Base-by-base conservation (phyloP, 2,113 vertebrate genomes). In the Notothenia rossii region DNA sequence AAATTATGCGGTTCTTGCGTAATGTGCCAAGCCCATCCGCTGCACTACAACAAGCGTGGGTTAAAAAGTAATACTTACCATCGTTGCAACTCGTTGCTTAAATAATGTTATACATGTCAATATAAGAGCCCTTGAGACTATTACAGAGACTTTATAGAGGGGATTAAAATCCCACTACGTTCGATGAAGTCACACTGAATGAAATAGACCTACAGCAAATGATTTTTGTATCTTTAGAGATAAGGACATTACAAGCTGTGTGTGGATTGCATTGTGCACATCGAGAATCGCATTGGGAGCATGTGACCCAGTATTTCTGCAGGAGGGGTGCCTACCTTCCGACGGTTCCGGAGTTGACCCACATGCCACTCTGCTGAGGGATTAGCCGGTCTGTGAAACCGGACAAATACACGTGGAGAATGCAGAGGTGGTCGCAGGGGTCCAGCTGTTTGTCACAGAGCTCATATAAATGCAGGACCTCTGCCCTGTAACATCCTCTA, bases 311-410 rank as follows among this genome's bases (percentile, higher is more conserved):
- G 46, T 54, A 69, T 56, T 74, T 15, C 61, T 80, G 80, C 77
- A 88, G 84, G 71, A 81, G 71, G 75, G 67, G 62, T 85, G 77
- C 95, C 91, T 95, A 95, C 94, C 94, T 95, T 95, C 94, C 95
- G 89, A 95, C 94, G 86, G 92, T 92, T 91, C 91, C 94, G 85
- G 94, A 91, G 84, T 88, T 94, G 91, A 95, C 94, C 95, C 95
- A 95, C 95, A 96, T 95, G 94, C 94, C 95, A 93, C 92, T 88
- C 81, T 71, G 86, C 77, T 79, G 82, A 79, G 72, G 81, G 73
- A 88, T 76, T 73, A 58, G 89, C 91, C 94, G 86, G 90, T 86
- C 88, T 76, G 79, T 86, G 81, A 81, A 89, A 86, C 86, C 91
- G 89, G 89, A 87, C 89, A 81, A 65, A 85, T 84, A 68, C 85